Evolutionary conservation across 1,140 invertebrate species (phyloP).

Genomic region (Caerostris darwini): DNA sequence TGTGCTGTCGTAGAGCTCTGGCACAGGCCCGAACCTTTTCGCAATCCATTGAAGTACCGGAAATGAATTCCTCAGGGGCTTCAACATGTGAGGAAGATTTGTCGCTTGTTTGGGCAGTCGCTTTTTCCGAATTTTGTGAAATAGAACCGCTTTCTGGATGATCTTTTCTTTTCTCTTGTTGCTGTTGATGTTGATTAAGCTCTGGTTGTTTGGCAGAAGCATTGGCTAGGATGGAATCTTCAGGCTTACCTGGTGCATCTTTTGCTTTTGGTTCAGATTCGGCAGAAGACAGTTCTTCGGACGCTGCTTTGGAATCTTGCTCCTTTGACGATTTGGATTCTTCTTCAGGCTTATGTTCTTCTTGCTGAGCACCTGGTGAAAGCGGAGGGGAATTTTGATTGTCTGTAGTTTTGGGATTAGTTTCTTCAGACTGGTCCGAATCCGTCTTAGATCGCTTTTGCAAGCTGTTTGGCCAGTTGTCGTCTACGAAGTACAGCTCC

Average conservation of each 20-base stretch:
- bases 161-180: neutral
- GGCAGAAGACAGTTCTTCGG: neutral
- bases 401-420: neutral
- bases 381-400: conserved; percentile 23
- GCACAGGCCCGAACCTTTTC: neutral
- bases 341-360: neutral
- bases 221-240: neutral
- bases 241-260: neutral
- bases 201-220: neutral
- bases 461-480: neutral
- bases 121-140: neutral
- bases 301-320: neutral
- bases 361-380: neutral
- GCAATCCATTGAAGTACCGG: neutral
- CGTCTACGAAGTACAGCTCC: conserved; percentile 60
- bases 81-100: neutral
- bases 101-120: neutral
- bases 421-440: neutral
- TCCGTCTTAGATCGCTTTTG: neutral
- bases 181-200: neutral
- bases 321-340: neutral
- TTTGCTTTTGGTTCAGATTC: neutral
- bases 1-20: neutral
- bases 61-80: neutral
- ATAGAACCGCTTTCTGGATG: neutral